Conservation (phyloP, 1,140 invertebrate species). For the Caenorhabditis latens region DNA sequence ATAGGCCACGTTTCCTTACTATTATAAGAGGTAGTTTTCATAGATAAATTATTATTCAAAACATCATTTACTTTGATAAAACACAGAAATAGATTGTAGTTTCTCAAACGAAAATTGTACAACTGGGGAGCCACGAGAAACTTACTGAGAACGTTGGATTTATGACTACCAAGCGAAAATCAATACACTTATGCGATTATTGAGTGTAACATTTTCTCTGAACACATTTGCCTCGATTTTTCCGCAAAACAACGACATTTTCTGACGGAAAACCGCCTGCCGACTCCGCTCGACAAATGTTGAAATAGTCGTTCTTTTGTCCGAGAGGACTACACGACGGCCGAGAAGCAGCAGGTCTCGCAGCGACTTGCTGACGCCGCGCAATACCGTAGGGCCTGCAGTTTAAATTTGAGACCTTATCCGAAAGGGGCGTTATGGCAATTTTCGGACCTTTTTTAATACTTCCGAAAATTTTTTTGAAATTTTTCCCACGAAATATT, state of each 20-base stretch:
- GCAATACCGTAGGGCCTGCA: slow-evolving; percentile 40
- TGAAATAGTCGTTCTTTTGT: background rate
- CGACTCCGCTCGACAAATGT: slow-evolving; percentile 4
- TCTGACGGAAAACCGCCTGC: slow-evolving; percentile 9
- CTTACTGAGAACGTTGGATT: background rate
- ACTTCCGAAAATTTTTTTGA: background rate
- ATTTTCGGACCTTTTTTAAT: slow-evolving; percentile 1
- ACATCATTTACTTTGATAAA: too few species aligned
- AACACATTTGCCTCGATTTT: slow-evolving; percentile 42
- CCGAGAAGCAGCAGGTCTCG: background rate
- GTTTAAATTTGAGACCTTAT: slow-evolving; percentile 14
- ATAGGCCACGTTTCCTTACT: background rate
- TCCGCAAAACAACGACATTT: slow-evolving; percentile 33
- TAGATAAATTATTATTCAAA: background rate
- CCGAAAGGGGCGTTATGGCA: background rate
- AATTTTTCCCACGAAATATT: background rate
- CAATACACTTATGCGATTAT: slow-evolving; percentile 35
- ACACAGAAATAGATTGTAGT: too few species aligned
- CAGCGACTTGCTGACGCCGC: slow-evolving; percentile 43
- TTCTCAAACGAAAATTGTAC: background rate
- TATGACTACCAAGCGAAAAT: background rate
- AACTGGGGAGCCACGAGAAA: background rate
- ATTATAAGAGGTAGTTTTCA: background rate
- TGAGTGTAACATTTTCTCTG: slow-evolving; percentile 34
- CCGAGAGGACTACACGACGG: slow-evolving; percentile 25